phyloP scores from a whole-genome alignment of 2,888 invertebrate genomes.

The Rutpela maculata region DNA sequence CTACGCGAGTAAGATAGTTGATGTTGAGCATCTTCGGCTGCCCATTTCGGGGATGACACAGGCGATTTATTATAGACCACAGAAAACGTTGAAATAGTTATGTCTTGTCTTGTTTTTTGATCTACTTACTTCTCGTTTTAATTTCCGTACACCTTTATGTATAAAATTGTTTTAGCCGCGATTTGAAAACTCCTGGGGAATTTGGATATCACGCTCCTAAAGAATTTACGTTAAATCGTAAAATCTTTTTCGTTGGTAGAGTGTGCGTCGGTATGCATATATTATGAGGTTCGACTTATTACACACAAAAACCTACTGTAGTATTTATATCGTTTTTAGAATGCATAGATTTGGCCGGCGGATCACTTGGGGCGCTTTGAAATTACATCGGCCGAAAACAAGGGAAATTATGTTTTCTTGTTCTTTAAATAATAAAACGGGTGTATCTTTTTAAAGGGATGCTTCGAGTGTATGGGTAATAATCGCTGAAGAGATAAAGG shows the following conservation, averaged over 20 bases:
- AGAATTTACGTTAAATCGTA: constrained; percentile 22
- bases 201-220: neutral
- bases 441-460: neutral
- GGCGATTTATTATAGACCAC: too few relatives aligned
- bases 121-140: neutral
- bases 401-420: constrained; percentile 17
- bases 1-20: too few relatives aligned
- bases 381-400: constrained; percentile 2
- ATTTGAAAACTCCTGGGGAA: neutral
- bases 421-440: constrained; percentile 8
- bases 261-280: neutral
- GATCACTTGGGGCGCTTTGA: neutral
- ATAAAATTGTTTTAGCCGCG: neutral
- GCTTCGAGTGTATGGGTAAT: too few relatives aligned
- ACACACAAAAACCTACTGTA: constrained; percentile 22
- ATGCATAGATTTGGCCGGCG: constrained; percentile 22
- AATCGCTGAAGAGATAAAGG: too few relatives aligned
- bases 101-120: too few relatives aligned
- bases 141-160: neutral
- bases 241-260: constrained; percentile 7
- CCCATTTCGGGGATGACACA: too few relatives aligned
- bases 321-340: constrained; percentile 30
- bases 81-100: too few relatives aligned
- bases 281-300: constrained; percentile 10
- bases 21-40: too few relatives aligned